Evolutionary conservation across 2,888 invertebrate species (phyloP).

Genomic region (Acholoe squamosa): DNA sequence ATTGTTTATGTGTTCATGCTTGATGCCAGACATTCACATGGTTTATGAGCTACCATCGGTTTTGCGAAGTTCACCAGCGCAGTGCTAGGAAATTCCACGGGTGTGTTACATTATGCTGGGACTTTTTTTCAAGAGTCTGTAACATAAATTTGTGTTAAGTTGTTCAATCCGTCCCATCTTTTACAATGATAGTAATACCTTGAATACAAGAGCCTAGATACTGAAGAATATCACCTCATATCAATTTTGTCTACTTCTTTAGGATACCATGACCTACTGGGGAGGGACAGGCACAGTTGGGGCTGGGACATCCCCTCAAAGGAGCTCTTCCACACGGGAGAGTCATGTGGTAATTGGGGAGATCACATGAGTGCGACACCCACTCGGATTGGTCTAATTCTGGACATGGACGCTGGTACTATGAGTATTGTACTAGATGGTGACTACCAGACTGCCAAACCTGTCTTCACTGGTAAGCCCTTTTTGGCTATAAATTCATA

Average conservation of each 20-base stretch:
- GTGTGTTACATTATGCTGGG: too few species aligned
- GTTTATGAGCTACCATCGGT: too few species aligned
- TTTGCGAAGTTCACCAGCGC: too few species aligned
- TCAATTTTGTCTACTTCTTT: neutral
- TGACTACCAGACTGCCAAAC: neutral
- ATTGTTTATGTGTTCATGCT: too few species aligned
- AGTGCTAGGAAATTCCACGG: too few species aligned
- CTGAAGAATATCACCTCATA: too few species aligned
- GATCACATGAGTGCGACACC: neutral
- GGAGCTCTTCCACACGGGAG: slow-evolving; percentile 1
- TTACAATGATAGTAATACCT: too few species aligned
- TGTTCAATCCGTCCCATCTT: too few species aligned
- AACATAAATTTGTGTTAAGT: too few species aligned
- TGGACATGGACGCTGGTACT: slow-evolving; percentile 25
- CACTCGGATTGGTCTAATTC: slow-evolving; percentile 39
- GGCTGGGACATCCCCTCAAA: slow-evolving; percentile 64
- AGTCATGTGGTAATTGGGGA: neutral
- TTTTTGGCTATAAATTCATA: neutral
- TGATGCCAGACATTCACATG: too few species aligned
- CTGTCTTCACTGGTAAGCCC: neutral
- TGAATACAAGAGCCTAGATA: too few species aligned
- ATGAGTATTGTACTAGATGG: neutral
- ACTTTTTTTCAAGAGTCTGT: too few species aligned
- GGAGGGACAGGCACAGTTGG: slow-evolving; percentile 60
- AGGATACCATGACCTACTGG: slow-evolving; percentile 63